These are phyloP conservation scores for Bos javanicus DNA, from an alignment of 2,113 vertebrate species.

Conservation along the genomic window DNA sequence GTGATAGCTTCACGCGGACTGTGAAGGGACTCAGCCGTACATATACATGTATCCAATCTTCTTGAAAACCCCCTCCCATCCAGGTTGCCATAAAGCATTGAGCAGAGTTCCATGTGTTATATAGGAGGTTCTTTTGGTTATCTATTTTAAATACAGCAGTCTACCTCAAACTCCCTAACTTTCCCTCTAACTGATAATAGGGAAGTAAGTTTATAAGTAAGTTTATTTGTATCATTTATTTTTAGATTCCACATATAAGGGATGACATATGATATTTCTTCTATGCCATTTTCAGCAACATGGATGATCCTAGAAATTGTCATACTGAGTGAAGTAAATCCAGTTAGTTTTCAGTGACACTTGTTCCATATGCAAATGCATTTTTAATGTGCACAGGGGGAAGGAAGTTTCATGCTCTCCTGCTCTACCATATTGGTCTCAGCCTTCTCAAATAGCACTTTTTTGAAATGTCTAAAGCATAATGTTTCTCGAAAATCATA, in stretches of 20 bases:
- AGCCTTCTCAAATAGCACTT: background rate
- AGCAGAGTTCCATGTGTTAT: background rate
- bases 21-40: background rate
- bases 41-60: background rate
- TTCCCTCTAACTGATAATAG: background rate
- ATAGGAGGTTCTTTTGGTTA: background rate
- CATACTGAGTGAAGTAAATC: background rate
- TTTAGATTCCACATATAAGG: background rate
- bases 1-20: background rate
- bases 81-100: background rate
- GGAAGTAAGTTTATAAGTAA: background rate
- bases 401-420: background rate
- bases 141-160: background rate
- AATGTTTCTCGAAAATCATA: background rate
- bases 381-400: background rate
- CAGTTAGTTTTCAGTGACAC: background rate
- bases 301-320: background rate
- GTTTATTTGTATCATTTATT: background rate
- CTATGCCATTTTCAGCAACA: background rate
- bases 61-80: background rate
- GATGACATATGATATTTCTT: background rate
- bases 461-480: background rate
- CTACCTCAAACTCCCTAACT: background rate
- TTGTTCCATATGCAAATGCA: background rate
- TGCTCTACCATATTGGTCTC: background rate